A percentile compares a stretch with the other conserved stretches of the same genome.
phyloP scores from a whole-genome alignment of 2,113 vertebrate genomes.

The Chiloscyllium plagiosum region DNA sequence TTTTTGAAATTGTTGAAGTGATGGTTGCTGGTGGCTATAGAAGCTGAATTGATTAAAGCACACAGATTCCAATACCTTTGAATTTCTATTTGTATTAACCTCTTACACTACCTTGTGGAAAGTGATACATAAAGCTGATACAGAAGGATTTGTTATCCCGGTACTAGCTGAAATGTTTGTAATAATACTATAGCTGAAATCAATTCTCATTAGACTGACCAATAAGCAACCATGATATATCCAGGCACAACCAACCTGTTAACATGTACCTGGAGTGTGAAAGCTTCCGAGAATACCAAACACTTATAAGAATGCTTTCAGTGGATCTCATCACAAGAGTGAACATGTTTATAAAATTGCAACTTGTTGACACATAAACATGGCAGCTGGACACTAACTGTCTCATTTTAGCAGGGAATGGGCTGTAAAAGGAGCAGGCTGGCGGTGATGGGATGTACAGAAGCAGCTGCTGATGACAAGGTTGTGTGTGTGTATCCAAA shows the following conservation, averaged over 20 bases:
- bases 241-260: neutral
- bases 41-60: neutral
- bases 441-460: neutral
- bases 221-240: neutral
- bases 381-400: neutral
- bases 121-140: neutral
- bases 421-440: neutral
- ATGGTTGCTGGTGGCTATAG: neutral
- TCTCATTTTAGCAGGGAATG: neutral
- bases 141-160: neutral
- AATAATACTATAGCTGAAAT: neutral
- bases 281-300: neutral
- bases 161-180: neutral
- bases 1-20: neutral
- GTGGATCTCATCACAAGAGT: neutral
- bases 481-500: constrained; percentile 1
- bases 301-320: neutral
- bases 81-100: neutral
- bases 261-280: neutral
- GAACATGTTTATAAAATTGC: neutral
- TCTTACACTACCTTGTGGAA: neutral
- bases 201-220: neutral
- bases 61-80: neutral
- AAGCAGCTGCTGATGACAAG: constrained; percentile 26
- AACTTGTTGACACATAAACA: neutral